Percentiles rank a stretch among this genome's conserved stretches.
Evolutionary conservation across 2,888 invertebrate genomes (phyloP).

Genomic region (Diabrotica balteata): DNA sequence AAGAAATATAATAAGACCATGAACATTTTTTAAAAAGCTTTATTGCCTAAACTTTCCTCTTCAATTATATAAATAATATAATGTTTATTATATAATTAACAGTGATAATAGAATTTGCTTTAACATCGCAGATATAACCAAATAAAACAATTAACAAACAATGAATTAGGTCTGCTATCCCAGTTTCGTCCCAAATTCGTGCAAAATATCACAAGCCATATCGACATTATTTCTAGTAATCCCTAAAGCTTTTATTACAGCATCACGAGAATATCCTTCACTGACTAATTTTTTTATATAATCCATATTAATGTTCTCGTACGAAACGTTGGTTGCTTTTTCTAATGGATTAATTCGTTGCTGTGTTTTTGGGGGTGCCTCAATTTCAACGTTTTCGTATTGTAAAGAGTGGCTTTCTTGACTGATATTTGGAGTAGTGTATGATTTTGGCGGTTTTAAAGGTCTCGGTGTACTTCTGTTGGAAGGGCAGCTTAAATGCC

Average conservation of each 20-base stretch:
- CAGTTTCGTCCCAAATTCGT: conserved; percentile 52
- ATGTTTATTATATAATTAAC: too few species aligned
- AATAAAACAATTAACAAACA: background rate
- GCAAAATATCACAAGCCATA: conserved; percentile 84
- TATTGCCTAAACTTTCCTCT: too few species aligned
- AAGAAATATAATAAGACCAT: too few species aligned
- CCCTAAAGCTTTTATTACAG: conserved; percentile 88
- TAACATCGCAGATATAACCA: conserved; percentile 7
- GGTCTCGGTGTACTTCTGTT: conserved; percentile 43
- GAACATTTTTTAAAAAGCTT: too few species aligned
- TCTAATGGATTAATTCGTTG: conserved; percentile 53
- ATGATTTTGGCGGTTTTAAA: conserved; percentile 62
- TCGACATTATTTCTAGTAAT: conserved; percentile 93
- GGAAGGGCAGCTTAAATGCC: conserved; percentile 55
- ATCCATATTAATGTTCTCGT: conserved; percentile 90
- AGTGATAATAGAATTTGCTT: conserved; percentile 6
- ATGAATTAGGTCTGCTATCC: conserved; percentile 45
- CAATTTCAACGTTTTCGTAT: conserved; percentile 43
- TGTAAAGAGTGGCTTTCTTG: conserved; percentile 27
- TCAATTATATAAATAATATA: too few species aligned
- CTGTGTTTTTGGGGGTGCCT: conserved; percentile 19
- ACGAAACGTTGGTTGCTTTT: conserved; percentile 63
- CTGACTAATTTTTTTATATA: conserved; percentile 87
- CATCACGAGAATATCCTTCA: conserved; percentile 90
- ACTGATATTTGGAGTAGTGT: conserved; percentile 67